Evolutionary conservation across 2,113 vertebrate species (phyloP).

Genomic region (Tringa solitaria): DNA sequence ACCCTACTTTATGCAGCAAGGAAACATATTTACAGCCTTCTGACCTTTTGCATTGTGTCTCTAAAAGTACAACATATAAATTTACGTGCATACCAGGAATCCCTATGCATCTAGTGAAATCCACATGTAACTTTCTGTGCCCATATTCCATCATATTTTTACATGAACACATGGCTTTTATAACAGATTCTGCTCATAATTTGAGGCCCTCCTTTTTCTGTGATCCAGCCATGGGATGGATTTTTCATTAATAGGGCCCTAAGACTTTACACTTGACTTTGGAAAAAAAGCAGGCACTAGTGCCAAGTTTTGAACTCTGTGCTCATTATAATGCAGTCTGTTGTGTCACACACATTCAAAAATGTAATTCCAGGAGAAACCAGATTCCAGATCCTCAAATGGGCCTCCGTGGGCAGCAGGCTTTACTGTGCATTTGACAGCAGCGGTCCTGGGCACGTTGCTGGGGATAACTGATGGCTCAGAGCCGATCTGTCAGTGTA

Average conservation of each 20-base stretch:
- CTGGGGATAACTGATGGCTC: not conserved
- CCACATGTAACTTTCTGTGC: not conserved
- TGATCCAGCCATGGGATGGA: not conserved
- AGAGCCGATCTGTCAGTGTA: not conserved
- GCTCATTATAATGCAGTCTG: not conserved
- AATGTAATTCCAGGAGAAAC: not conserved
- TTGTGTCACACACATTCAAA: not conserved
- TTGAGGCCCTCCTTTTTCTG: not conserved
- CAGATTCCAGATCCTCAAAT: not conserved
- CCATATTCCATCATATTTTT: not conserved
- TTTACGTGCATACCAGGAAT: constrained; percentile 27
- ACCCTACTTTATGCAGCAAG: not conserved
- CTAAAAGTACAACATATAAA: not conserved
- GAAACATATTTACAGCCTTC: constrained; percentile 10
- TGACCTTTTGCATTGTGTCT: not conserved
- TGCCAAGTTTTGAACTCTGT: not conserved
- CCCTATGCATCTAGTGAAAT: not conserved
- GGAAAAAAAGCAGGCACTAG: not conserved
- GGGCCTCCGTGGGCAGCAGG: not conserved
- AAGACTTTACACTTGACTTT: constrained; percentile 36
- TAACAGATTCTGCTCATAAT: constrained; percentile 5
- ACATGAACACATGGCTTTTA: constrained; percentile 21
- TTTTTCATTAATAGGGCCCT: constrained; percentile 25
- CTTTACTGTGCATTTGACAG: not conserved
- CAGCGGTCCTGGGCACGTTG: not conserved